phyloP scores from a whole-genome alignment of 1,140 invertebrate species.

The Cydia strobilella region DNA sequence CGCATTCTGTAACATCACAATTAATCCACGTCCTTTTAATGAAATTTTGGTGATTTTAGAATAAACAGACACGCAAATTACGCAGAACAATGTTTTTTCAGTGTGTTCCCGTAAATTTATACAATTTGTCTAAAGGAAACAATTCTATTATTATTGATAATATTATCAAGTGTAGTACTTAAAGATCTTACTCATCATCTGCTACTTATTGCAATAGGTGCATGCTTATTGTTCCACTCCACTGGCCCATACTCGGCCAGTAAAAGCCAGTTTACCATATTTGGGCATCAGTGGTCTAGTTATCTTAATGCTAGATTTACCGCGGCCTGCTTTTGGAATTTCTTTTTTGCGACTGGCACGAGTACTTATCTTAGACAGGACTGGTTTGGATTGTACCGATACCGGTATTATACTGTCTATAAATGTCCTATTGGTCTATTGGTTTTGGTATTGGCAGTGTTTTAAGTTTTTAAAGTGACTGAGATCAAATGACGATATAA shows the following conservation, averaged over 20 bases:
- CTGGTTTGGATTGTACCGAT: conserved; percentile 4
- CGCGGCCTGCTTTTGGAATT: conserved; percentile 15
- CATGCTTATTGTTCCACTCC: conserved; percentile 16
- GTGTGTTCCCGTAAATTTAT: no score
- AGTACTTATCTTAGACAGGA: conserved; percentile 6
- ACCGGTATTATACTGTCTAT: background rate
- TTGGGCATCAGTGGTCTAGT: background rate
- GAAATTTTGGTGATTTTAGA: no score
- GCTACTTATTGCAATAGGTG: background rate
- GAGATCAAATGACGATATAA: background rate
- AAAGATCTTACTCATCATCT: background rate
- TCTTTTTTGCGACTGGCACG: conserved; percentile 14
- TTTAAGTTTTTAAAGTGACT: background rate
- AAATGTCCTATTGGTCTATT: background rate
- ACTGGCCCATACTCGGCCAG: background rate
- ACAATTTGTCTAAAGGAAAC: no score
- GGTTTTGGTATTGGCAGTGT: background rate
- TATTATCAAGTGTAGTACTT: background rate
- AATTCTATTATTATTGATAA: no score
- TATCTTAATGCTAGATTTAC: background rate
- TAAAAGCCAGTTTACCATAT: conserved; percentile 4
- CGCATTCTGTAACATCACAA: no score
- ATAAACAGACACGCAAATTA: no score
- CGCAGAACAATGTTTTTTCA: no score
- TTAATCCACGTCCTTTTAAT: no score